Base-by-base conservation (phyloP, 2,888 invertebrate genomes). In the Macrosiphum euphorbiae region DNA sequence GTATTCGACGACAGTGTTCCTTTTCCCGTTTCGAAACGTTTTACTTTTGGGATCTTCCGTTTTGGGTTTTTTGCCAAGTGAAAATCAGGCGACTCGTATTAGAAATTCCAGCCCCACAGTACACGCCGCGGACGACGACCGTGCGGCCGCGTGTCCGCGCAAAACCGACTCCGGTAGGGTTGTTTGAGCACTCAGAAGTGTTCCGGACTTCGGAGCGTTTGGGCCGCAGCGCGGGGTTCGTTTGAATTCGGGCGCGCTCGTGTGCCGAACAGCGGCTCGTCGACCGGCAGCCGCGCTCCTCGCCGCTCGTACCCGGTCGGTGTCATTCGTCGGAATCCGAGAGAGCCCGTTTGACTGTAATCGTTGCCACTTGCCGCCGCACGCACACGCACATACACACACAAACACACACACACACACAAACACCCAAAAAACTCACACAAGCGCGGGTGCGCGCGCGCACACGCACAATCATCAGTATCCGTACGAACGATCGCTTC, bases 201-300 rank as follows among this genome's bases (percentile, higher is more conserved):
- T 44, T 44, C 13, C 52, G 52, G 67, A 16, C n/a, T n/a, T 20
- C 35, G 78, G 7, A 35, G 35, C 78, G 78, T 78, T 35, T 20
- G 78, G 35, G 20, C 35, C 78, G 78, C 16, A 13, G 24, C 44
- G 85, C 44, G 85, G 41, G 47, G 26, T 41, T 55, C 92, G 89
- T 89, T 90, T 52, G 94, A 89, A 90, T 93, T 93, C 85, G 89
- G 90, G 90, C 90, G 94, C 90, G 94, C 90, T 94, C 90, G 94
- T 8, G 3, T 20, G 89, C 93, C 86, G 94, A 94, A 94, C 94
- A 94, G 94, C 94, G 86, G 50, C 61, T 20, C 86, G 94, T 94
- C 94, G 90, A 47, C 52, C 94, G 90, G 85, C 94, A 94, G 90
- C 3, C 13, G 50, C 90, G 47, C 85, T 41, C 47, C 78, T 67